Evolutionary conservation across 2,888 invertebrate species (phyloP).

Genomic region (Agriotes lineatus): DNA sequence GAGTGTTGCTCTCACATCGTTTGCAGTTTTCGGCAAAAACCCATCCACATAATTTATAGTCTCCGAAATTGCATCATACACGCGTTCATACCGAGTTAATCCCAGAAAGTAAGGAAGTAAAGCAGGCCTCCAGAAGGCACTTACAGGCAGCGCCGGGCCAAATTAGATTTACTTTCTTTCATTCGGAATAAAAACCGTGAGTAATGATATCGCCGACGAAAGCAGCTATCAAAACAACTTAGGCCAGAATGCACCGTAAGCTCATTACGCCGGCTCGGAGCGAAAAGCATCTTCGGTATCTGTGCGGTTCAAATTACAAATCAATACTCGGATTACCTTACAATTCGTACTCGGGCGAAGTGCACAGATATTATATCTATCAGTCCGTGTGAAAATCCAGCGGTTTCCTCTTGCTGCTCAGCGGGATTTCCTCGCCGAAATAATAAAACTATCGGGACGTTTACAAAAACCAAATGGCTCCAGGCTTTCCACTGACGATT

Average conservation of each 20-base stretch:
- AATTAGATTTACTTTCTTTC: conserved; percentile 20
- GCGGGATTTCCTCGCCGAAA: too few species aligned
- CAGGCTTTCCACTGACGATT: too few species aligned
- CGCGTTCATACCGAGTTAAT: too few species aligned
- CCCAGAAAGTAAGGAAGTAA: too few species aligned
- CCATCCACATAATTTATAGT: too few species aligned
- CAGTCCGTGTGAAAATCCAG: not conserved
- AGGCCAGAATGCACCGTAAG: conserved; percentile 38
- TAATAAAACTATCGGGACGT: too few species aligned
- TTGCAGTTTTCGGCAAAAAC: too few species aligned
- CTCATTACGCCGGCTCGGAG: conserved; percentile 33
- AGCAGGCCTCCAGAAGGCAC: too few species aligned
- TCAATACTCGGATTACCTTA: conserved; percentile 29
- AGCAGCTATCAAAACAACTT: conserved; percentile 43
- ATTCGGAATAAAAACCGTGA: conserved; percentile 18
- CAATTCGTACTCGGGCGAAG: conserved; percentile 2
- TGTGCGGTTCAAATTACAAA: conserved; percentile 32
- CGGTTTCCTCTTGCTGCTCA: too few species aligned
- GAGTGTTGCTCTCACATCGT: too few species aligned
- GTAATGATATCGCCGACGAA: conserved; percentile 21
- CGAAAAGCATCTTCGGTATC: conserved; percentile 30
- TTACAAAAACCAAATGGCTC: too few species aligned
- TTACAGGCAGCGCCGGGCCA: not conserved
- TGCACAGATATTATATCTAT: conserved; percentile 6
- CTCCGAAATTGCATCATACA: too few species aligned